Evolutionary conservation across 2,888 invertebrate species (phyloP).

Genomic region (Ditula angustiorana): DNA sequence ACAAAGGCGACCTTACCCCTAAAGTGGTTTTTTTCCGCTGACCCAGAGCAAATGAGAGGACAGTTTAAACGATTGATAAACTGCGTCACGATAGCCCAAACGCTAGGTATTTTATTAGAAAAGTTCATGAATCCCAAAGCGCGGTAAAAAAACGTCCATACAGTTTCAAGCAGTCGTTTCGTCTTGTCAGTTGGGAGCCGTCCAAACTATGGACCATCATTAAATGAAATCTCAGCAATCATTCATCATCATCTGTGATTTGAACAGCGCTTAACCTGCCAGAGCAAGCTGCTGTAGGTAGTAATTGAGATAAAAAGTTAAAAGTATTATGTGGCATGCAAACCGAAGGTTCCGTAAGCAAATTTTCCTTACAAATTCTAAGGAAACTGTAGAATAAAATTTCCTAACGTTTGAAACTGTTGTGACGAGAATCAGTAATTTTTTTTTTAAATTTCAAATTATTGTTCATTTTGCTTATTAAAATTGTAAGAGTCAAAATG

Average conservation of each 20-base stretch:
- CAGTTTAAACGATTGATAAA: no score
- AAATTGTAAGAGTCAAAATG: not conserved
- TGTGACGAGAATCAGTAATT: not conserved
- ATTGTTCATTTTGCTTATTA: not conserved
- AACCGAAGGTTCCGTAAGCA: conserved; percentile 26
- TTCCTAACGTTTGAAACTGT: not conserved
- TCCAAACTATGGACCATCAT: conserved; percentile 63
- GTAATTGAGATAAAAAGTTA: conserved; percentile 51
- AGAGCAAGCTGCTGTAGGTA: conserved; percentile 67
- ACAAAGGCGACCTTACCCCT: no score
- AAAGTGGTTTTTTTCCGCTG: no score
- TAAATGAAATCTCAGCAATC: conserved; percentile 81
- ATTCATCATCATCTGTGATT: conserved; percentile 81
- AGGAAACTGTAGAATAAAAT: not conserved
- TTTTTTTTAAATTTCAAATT: not conserved
- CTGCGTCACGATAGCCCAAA: not conserved
- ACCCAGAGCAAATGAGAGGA: no score
- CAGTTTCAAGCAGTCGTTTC: conserved; percentile 60
- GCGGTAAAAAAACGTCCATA: conserved; percentile 50
- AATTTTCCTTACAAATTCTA: not conserved
- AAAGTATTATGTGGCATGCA: conserved; percentile 16
- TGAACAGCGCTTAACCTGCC: conserved; percentile 73
- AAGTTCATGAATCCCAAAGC: conserved; percentile 37
- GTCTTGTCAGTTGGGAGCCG: conserved; percentile 71
- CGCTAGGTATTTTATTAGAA: not conserved